These are phyloP conservation scores for Pedionomus torquatus DNA, from an alignment of 2,113 vertebrate genomes.

Conservation along the genomic window DNA sequence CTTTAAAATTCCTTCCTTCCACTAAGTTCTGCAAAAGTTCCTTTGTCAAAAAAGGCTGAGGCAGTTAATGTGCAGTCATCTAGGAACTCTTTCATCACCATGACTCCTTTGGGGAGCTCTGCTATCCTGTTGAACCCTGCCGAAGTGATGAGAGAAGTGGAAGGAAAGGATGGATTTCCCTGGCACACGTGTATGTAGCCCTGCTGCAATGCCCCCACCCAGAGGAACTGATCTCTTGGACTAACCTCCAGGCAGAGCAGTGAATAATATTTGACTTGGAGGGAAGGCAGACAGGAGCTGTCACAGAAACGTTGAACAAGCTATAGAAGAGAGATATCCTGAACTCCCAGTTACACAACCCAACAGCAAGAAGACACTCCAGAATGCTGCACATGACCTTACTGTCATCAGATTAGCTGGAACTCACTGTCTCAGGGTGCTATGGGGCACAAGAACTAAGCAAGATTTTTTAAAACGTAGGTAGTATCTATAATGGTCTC, in stretches of 20 bases:
- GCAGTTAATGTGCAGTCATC: neutral
- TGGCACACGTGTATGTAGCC: neutral
- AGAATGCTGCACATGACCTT: neutral
- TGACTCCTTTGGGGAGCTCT: neutral
- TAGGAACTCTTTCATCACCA: neutral
- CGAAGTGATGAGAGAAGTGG: neutral
- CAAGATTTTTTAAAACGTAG: neutral
- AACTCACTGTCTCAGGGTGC: neutral
- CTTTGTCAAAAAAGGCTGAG: neutral
- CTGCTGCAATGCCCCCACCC: neutral
- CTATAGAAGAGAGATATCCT: neutral
- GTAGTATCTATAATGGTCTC: neutral
- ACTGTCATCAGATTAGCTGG: slow-evolving; percentile 10
- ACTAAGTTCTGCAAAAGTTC: neutral
- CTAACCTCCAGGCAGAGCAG: neutral
- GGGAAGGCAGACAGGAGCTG: neutral
- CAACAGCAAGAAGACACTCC: neutral
- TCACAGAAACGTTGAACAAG: neutral
- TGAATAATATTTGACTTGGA: neutral
- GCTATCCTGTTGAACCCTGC: neutral
- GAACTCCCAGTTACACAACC: neutral
- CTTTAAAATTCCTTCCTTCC: neutral
- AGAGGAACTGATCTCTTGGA: neutral
- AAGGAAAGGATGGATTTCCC: neutral
- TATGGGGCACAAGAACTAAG: neutral